Conservation (phyloP, 2,888 invertebrate genomes). For the Pemphredon lugubris region DNA sequence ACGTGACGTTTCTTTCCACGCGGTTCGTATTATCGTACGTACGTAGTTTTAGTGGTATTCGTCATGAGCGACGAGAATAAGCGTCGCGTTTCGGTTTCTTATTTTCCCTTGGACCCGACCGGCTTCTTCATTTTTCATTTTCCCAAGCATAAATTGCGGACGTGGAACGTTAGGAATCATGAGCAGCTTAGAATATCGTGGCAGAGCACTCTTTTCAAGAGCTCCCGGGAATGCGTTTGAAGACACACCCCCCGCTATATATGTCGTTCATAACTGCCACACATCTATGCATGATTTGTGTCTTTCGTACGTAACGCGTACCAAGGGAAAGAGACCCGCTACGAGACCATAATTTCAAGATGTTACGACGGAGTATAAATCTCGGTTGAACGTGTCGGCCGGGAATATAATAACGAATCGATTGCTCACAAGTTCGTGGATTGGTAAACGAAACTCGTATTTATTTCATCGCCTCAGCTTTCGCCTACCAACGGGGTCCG, state of each 20-base stretch:
- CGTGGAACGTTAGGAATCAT: slow-evolving; percentile 1
- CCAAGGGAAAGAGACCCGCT: slow-evolving; percentile 14
- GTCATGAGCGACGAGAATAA: no score
- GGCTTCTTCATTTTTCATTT: background rate
- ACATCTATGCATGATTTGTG: slow-evolving; percentile 45
- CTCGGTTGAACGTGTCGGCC: background rate
- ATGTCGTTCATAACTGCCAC: slow-evolving; percentile 41
- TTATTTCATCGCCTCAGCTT: slow-evolving; percentile 19
- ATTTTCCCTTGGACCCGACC: background rate
- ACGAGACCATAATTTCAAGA: slow-evolving; percentile 24
- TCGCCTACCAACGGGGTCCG: no score
- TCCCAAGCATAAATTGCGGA: background rate
- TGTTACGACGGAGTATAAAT: slow-evolving; percentile 13
- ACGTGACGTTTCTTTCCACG: no score
- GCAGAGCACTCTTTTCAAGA: background rate
- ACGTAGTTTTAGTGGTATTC: no score
- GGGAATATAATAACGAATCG: slow-evolving; percentile 33
- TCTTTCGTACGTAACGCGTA: slow-evolving; percentile 28
- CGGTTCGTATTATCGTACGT: no score
- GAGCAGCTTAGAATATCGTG: background rate
- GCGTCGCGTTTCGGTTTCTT: no score
- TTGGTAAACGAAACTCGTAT: slow-evolving; percentile 21
- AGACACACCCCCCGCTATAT: slow-evolving; percentile 13
- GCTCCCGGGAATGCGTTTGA: background rate
- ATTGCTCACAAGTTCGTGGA: slow-evolving; percentile 16